A percentile compares a stretch with the other conserved stretches of the same genome.
Conservation (phyloP, 2,797 vertebrate species). For the Columba guinea region DNA sequence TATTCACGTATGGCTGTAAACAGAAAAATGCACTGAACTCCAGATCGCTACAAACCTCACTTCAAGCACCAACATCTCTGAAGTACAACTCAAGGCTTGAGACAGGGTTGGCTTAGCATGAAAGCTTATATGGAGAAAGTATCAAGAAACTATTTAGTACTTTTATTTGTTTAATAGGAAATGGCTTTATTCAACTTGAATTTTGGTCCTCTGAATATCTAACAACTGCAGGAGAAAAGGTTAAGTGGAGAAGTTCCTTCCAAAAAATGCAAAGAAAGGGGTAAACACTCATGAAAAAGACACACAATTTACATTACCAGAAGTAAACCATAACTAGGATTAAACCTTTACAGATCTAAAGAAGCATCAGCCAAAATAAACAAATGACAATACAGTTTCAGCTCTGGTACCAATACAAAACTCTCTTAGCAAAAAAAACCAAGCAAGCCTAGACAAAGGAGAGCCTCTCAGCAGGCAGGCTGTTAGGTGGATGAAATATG, state of each 20-base stretch:
- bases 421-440: background rate
- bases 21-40: background rate
- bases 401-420: background rate
- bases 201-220: background rate
- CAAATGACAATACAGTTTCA: background rate
- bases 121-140: background rate
- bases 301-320: background rate
- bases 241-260: background rate
- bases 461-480: background rate
- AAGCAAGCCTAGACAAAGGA: background rate
- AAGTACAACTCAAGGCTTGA: background rate
- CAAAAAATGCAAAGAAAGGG: background rate
- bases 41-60: background rate
- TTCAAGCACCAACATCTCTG: background rate
- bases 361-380: background rate
- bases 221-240: background rate
- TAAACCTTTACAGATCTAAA: background rate
- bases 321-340: background rate
- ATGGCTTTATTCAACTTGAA: background rate
- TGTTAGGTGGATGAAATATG: background rate
- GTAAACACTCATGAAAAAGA: background rate
- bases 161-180: background rate
- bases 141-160: background rate
- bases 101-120: background rate
- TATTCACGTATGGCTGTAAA: background rate